Evolutionary conservation across 2,113 vertebrate species (phyloP).

Genomic region (Echinops telfairi): DNA sequence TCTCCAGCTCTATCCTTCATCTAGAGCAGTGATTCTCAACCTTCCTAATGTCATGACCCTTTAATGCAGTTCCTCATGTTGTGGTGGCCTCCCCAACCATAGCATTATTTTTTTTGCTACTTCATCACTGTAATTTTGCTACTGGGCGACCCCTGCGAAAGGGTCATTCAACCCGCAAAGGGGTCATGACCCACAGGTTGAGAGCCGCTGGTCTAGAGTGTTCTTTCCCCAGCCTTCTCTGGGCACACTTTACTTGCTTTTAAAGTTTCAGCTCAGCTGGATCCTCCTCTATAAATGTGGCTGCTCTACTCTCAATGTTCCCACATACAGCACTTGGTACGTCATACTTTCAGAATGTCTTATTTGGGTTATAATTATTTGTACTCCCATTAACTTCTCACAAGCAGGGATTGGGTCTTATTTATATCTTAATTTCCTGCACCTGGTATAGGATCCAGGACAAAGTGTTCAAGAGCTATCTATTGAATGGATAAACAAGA

Average conservation of each 20-base stretch:
- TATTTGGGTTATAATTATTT: slow-evolving; percentile 44
- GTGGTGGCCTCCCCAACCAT: too few relatives aligned
- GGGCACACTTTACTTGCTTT: background rate
- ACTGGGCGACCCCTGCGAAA: too few relatives aligned
- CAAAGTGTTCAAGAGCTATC: background rate
- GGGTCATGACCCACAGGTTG: too few relatives aligned
- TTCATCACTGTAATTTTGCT: too few relatives aligned
- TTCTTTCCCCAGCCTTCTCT: background rate
- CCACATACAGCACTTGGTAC: background rate
- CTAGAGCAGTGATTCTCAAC: background rate
- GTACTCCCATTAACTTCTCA: background rate
- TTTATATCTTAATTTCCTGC: slow-evolving; percentile 48
- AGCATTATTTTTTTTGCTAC: too few relatives aligned
- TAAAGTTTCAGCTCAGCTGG: slow-evolving; percentile 4
- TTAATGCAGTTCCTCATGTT: too few relatives aligned
- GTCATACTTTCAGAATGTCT: slow-evolving; percentile 51
- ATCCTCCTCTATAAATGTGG: background rate
- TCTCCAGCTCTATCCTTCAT: slow-evolving; percentile 28
- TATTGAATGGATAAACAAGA: background rate
- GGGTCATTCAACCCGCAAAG: too few relatives aligned
- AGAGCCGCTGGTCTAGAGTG: background rate
- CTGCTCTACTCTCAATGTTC: background rate
- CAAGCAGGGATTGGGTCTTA: slow-evolving; percentile 5
- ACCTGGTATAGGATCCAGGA: background rate
- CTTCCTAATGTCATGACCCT: too few relatives aligned